Evolutionary conservation across 2,113 vertebrate species (phyloP).

Genomic region (Pandion haliaetus): DNA sequence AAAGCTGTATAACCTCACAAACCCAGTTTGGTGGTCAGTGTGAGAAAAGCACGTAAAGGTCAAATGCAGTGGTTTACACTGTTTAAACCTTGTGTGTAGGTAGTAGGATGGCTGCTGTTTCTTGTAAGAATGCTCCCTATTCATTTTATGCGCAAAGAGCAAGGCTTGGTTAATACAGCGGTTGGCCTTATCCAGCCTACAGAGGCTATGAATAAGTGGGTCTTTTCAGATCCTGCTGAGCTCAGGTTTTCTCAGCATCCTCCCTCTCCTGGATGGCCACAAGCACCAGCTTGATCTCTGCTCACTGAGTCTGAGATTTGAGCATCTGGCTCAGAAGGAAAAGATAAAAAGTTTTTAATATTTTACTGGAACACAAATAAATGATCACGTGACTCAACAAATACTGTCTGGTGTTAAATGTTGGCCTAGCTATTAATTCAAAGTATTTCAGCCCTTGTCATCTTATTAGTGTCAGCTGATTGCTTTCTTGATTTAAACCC

Average conservation of each 20-base stretch:
- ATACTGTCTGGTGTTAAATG: neutral
- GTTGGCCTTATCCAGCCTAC: neutral
- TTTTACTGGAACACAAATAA: neutral
- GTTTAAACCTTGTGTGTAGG: neutral
- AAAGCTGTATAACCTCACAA: neutral
- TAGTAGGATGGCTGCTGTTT: neutral
- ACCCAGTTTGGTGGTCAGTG: neutral
- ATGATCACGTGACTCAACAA: fast-evolving
- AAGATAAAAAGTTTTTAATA: neutral
- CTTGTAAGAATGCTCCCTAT: neutral
- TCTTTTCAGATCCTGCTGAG: neutral
- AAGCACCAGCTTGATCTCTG: neutral
- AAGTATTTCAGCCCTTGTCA: neutral
- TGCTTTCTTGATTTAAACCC: neutral
- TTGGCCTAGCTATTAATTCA: neutral
- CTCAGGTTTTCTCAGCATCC: neutral
- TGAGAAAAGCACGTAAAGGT: neutral
- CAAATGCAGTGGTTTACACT: neutral
- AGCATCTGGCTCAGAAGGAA: neutral
- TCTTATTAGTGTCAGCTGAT: neutral
- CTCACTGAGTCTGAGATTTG: neutral
- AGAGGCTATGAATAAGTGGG: fast-evolving
- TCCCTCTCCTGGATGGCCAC: neutral
- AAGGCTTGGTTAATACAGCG: neutral
- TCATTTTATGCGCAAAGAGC: neutral